Percentiles rank a stretch among this genome's conserved stretches.
Evolutionary conservation across 2,113 vertebrate species (phyloP).

Genomic region (Propithecus coquereli): DNA sequence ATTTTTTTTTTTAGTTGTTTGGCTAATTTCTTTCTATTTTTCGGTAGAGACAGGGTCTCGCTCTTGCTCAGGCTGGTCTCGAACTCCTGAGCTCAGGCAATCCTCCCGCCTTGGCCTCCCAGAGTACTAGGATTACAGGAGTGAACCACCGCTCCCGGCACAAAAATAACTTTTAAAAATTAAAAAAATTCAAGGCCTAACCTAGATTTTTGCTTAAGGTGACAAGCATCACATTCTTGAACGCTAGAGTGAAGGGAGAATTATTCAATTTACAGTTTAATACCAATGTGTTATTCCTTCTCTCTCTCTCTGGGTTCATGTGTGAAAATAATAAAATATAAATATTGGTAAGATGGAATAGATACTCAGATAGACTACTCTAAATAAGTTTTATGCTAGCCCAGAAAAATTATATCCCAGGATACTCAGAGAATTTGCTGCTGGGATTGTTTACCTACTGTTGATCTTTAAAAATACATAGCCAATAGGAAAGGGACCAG

Average conservation of each 20-base stretch:
- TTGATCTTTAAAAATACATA: conserved; percentile 26
- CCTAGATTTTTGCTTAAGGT: neutral
- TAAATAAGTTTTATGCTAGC: conserved; percentile 10
- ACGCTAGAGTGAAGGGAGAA: neutral
- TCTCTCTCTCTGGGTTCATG: neutral
- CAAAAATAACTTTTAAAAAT: neutral
- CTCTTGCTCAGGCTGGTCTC: too few species aligned
- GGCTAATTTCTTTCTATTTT: too few species aligned
- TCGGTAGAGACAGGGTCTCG: too few species aligned
- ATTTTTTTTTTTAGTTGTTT: too few species aligned
- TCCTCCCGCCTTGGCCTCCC: too few species aligned
- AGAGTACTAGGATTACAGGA: too few species aligned
- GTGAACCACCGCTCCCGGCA: too few species aligned
- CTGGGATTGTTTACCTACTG: neutral
- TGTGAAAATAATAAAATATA: conserved; percentile 61
- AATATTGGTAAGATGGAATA: conserved; percentile 40
- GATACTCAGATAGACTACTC: neutral
- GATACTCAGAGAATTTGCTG: conserved; percentile 17
- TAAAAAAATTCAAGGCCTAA: neutral
- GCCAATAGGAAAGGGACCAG: neutral
- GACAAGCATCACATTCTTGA: neutral
- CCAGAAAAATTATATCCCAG: neutral
- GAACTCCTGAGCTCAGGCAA: too few species aligned
- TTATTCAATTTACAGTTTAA: neutral
- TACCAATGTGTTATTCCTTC: neutral